These are phyloP conservation scores for Phengaris alcon DNA, from an alignment of 2,888 invertebrate species.

Conservation along the genomic window DNA sequence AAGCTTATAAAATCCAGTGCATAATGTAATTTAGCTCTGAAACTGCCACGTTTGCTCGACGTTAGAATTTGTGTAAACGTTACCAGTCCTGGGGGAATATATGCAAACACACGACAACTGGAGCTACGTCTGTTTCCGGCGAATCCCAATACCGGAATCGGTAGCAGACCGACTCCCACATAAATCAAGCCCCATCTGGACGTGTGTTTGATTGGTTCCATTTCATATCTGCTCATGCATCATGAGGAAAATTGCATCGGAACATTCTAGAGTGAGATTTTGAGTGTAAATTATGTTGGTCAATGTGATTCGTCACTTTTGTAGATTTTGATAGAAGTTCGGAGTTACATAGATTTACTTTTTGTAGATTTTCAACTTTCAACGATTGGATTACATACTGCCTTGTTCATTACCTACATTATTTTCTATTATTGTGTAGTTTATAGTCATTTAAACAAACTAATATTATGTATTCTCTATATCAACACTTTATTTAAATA, in stretches of 20 bases:
- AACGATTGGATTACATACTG: no score
- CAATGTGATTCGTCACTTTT: neutral
- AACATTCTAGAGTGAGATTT: no score
- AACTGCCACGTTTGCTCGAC: neutral
- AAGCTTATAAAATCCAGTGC: no score
- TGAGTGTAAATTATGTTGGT: neutral
- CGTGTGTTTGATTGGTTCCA: conserved; percentile 18
- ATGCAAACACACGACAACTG: conserved; percentile 34
- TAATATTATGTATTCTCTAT: no score
- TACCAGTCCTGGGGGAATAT: neutral
- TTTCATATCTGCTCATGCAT: conserved; percentile 25
- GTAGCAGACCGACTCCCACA: conserved; percentile 32
- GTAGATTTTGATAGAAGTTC: neutral
- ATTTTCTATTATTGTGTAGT: no score
- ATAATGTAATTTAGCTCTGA: no score
- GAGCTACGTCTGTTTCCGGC: conserved; percentile 50
- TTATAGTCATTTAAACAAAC: no score
- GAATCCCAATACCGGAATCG: conserved; percentile 47
- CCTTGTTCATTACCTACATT: no score
- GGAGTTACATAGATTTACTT: no score
- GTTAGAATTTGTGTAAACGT: conserved; percentile 16
- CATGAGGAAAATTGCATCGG: neutral
- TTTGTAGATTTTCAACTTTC: no score
- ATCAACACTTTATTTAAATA: neutral
- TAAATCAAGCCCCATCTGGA: conserved; percentile 34